Percentiles rank a stretch among this genome's conserved stretches.
Evolutionary conservation across 2,888 invertebrate genomes (phyloP).

Genomic region (Ornithoptera priamus): DNA sequence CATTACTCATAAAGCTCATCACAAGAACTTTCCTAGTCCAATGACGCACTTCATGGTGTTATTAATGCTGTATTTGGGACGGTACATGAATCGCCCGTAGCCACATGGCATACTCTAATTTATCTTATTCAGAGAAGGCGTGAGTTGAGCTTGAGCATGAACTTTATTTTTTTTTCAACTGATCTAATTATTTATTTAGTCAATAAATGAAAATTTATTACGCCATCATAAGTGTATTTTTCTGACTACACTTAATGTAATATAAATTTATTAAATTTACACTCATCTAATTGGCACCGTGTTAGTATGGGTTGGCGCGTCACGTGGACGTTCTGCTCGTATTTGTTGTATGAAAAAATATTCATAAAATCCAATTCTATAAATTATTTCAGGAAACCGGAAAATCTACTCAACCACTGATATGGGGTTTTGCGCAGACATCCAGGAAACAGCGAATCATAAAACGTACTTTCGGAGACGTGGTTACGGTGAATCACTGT

Average conservation of each 20-base stretch:
- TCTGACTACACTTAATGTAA: no score
- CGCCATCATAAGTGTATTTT: no score
- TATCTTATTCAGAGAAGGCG: constrained; percentile 14
- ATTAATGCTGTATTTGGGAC: constrained; percentile 20
- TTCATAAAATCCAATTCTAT: no score
- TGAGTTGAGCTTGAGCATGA: background rate
- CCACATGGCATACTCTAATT: constrained; percentile 23
- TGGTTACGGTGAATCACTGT: constrained; percentile 13
- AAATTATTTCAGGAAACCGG: background rate
- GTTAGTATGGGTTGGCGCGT: no score
- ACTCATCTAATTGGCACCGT: no score
- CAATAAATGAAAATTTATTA: constrained; percentile 4
- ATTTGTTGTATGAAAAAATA: no score
- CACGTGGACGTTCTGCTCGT: no score
- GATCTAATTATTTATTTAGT: constrained; percentile 6
- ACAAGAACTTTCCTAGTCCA: constrained; percentile 19
- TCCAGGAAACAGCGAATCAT: constrained; percentile 3
- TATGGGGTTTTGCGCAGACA: background rate
- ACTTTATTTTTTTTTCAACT: background rate
- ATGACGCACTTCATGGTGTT: constrained; percentile 26
- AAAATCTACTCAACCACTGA: background rate
- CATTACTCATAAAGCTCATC: constrained; percentile 24
- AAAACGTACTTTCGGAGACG: constrained; percentile 1
- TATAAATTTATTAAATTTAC: no score
- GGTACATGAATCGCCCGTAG: constrained; percentile 20